Base-by-base conservation (phyloP, 2,888 invertebrate genomes). In the Aleiodes alternator region DNA sequence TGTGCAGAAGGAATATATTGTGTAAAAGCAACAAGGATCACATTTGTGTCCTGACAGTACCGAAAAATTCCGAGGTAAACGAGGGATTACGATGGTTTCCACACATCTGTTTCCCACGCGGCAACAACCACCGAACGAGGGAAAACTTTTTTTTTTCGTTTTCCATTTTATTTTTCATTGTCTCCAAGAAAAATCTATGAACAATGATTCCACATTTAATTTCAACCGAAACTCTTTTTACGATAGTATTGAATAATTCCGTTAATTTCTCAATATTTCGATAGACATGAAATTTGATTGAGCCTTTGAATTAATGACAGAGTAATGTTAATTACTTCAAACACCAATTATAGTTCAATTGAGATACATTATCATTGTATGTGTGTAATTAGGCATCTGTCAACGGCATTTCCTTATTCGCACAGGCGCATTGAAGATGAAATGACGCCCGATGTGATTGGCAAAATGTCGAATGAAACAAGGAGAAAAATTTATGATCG, bases 91-190 rank as follows among this genome's bases (percentile, higher is more conserved):
- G 29, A 9, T 1, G 11, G 55, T 55, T 4, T 34, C 34, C 11
- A 34, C 34, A 76, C 79, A 80, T 80, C 76, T 80, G 80, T 61
- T 73, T 71, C 76, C 66, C 80, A 80, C 76, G 75, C 80, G 56
- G 66, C 29, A 43, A 43, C 43, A 43, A 43, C 14, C 9, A 50
- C 74, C 76, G 72, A 43, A 34, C 68, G 75, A 66, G 29, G 23
- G 29, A 38, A n/a, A 34, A 34, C 6, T 34, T 34, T 34, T 61
- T 38, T 61, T n/a, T 14, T 9, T n/a, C n/a, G n/a, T n/a, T n/a
- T 4, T 43, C 23, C 23, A 23, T 43, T 43, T 9, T 11, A 9
- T 43, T 43, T 11, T 43, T 11, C 43, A 43, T 43, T 43, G 43
- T 8, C 43, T 43, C 11, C 1, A 11, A 43, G 43, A 43, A 43